phyloP scores from a whole-genome alignment of 2,113 vertebrate genomes.

The Noturus placidus region DNA sequence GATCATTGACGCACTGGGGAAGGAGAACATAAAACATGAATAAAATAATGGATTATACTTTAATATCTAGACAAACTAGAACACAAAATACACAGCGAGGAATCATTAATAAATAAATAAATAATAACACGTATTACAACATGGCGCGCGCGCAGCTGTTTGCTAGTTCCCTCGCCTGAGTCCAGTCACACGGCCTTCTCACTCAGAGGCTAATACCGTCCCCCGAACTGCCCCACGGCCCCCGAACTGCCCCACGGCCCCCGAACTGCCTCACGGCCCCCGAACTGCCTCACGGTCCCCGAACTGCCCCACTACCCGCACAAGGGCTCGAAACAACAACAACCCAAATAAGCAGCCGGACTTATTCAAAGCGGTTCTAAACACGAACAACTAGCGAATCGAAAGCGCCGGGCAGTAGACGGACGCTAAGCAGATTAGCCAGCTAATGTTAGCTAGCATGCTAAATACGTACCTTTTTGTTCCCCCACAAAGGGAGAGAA shows the following conservation, averaged over 20 bases:
- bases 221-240: too few species aligned
- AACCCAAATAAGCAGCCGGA: too few species aligned
- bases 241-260: too few species aligned
- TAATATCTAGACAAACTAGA: not conserved
- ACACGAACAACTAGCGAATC: not conserved
- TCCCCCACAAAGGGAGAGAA: conserved; percentile 46
- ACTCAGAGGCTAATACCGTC: not conserved
- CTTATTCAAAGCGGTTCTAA: not conserved
- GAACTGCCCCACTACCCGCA: not conserved
- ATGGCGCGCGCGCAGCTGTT: not conserved
- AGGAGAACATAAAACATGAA: too few species aligned
- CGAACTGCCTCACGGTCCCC: too few species aligned
- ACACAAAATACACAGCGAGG: not conserved
- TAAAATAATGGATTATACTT: not conserved
- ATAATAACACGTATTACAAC: not conserved
- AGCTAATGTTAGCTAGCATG: conserved; percentile 9
- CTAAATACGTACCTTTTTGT: conserved; percentile 51
- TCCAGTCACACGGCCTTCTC: not conserved
- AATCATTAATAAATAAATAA: not conserved
- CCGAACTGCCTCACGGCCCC: too few species aligned
- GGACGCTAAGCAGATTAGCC: conserved; percentile 4
- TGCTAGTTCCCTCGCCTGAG: not conserved
- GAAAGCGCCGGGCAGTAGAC: not conserved
- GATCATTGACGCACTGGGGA: not conserved
- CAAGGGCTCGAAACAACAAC: not conserved